Evolutionary conservation across 2,888 invertebrate species (phyloP).

Genomic region (Mythimna pallens): DNA sequence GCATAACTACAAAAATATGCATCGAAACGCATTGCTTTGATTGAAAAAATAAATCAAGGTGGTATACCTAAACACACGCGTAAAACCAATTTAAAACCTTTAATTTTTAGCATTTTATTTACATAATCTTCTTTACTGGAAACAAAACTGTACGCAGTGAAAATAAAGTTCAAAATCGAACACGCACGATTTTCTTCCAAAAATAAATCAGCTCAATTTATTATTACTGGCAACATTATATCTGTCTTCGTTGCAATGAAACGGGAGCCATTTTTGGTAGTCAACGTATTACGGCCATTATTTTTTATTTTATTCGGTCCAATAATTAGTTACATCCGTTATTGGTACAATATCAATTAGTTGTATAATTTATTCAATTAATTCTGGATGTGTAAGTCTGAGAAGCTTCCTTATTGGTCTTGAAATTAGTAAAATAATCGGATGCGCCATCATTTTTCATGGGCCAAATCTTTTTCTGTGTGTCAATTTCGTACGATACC

Average conservation of each 20-base stretch:
- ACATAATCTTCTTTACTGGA: conserved; percentile 10
- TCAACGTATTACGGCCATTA: conserved; percentile 43
- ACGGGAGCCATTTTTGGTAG: conserved; percentile 59
- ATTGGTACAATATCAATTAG: conserved; percentile 57
- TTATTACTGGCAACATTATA: conserved; percentile 63
- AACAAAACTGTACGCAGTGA: neutral
- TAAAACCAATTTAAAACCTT: conserved; percentile 47
- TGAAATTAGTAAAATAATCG: conserved; percentile 1
- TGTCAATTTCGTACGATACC: conserved; percentile 31
- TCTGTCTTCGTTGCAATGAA: conserved; percentile 62
- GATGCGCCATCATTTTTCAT: neutral
- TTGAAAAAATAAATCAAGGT: conserved; percentile 28
- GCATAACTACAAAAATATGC: conserved; percentile 6
- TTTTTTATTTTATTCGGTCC: conserved; percentile 49
- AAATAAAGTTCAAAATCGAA: conserved; percentile 22
- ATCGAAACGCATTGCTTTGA: conserved; percentile 10
- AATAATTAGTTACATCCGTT: conserved; percentile 60
- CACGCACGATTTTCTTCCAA: neutral
- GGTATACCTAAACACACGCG: neutral
- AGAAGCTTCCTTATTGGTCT: conserved; percentile 38
- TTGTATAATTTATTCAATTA: conserved; percentile 56
- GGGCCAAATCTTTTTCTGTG: conserved; percentile 11
- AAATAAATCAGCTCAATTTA: conserved; percentile 59
- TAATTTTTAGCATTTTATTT: conserved; percentile 33
- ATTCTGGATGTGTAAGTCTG: conserved; percentile 37